Conservation (phyloP, 2,797 vertebrate genomes). For the Acanthurus lineatus region DNA sequence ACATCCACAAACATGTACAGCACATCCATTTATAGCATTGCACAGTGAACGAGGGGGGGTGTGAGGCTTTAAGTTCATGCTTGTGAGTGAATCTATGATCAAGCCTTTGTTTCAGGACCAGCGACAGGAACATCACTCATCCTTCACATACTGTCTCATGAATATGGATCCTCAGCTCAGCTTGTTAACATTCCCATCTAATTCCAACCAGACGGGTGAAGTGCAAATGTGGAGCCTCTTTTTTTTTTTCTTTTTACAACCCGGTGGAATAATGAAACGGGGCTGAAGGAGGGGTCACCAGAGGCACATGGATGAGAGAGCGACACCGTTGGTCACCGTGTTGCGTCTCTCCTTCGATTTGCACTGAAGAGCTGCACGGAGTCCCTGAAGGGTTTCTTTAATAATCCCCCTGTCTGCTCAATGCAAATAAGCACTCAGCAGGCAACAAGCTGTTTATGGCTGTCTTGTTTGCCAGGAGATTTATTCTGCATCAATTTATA, state of each 20-base stretch:
- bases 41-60: not conserved
- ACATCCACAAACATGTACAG: not conserved
- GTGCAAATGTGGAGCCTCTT: conserved; percentile 52
- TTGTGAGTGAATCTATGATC: conserved; percentile 46
- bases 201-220: conserved; percentile 62
- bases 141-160: conserved; percentile 47
- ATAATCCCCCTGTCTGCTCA: conserved; percentile 60
- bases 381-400: conserved; percentile 42
- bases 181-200: conserved; percentile 66
- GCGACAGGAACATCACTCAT: conserved; percentile 65
- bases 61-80: conserved; percentile 14
- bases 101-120: conserved; percentile 37
- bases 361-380: conserved; percentile 10
- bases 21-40: conserved; percentile 16
- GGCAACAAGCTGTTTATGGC: conserved; percentile 72
- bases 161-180: conserved; percentile 65
- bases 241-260: not conserved
- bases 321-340: not conserved
- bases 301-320: not conserved
- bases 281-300: not conserved
- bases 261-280: conserved; percentile 31
- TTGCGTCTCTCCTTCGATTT: not conserved
- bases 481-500: conserved; percentile 74
- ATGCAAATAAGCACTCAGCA: conserved; percentile 70
- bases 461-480: conserved; percentile 65